A percentile compares a stretch with the other conserved stretches of the same genome.
phyloP scores from a whole-genome alignment of 1,140 invertebrate species.

The Scaptomyza hsui region DNA sequence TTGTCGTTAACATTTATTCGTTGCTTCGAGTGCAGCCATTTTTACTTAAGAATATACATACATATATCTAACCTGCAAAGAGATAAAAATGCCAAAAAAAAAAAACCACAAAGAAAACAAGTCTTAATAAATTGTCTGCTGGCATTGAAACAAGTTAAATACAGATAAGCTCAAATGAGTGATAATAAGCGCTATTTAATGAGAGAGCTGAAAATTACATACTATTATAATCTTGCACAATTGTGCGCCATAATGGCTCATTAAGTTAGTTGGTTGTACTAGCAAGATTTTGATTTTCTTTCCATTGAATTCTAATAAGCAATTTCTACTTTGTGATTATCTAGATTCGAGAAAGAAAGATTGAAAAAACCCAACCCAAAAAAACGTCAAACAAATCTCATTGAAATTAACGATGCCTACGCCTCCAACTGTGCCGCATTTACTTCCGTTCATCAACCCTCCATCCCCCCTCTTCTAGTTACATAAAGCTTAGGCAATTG shows the following conservation, averaged over 20 bases:
- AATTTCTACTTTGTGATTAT: conserved; percentile 6
- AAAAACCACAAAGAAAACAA: neutral
- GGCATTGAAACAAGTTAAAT: conserved; percentile 24
- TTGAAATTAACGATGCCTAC: conserved; percentile 40
- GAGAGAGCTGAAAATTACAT: neutral
- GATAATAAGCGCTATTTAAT: conserved; percentile 11
- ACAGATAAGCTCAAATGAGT: conserved; percentile 20
- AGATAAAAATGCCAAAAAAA: conserved; percentile 21
- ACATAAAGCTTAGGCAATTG: conserved; percentile 39
- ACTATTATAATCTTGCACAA: neutral
- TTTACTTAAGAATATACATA: neutral
- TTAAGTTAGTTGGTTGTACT: neutral
- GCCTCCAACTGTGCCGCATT: neutral
- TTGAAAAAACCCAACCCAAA: conserved; percentile 9
- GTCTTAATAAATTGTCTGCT: conserved; percentile 5
- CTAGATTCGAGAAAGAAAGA: too few relatives aligned
- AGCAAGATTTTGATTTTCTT: neutral
- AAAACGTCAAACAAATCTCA: conserved; percentile 39
- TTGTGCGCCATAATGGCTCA: neutral
- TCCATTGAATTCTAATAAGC: neutral
- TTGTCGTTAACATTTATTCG: conserved; percentile 16
- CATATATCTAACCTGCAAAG: conserved; percentile 5
- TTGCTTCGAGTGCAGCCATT: conserved; percentile 21
- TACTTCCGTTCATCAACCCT: conserved; percentile 3
- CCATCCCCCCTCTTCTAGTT: neutral